These are phyloP conservation scores for Cryptus armator DNA, from an alignment of 2,888 invertebrate species.

Conservation along the genomic window DNA sequence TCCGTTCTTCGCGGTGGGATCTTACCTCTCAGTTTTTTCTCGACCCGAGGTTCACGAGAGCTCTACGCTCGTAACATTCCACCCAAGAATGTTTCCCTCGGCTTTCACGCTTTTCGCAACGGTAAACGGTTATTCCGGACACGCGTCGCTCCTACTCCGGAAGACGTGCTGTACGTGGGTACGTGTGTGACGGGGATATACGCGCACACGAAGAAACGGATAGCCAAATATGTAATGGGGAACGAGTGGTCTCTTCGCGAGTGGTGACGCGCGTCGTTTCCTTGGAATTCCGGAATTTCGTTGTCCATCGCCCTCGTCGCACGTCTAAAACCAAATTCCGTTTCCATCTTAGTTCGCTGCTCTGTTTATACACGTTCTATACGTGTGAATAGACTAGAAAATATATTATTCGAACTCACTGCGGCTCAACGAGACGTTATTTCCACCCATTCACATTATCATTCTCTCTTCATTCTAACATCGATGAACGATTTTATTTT, in stretches of 20 bases:
- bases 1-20: slow-evolving; percentile 70
- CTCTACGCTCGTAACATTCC: slow-evolving; percentile 71
- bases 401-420: slow-evolving; percentile 40
- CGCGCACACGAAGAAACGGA: not conserved
- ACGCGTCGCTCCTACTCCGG: slow-evolving; percentile 59
- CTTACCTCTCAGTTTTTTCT: slow-evolving; percentile 74
- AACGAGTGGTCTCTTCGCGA: not conserved
- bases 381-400: slow-evolving; percentile 19
- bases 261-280: slow-evolving; percentile 70
- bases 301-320: slow-evolving; percentile 30
- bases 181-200: slow-evolving; percentile 10
- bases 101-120: slow-evolving; percentile 18
- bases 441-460: too few species aligned
- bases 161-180: slow-evolving; percentile 57
- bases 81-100: slow-evolving; percentile 14
- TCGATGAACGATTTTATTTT: too few species aligned
- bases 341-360: slow-evolving; percentile 46
- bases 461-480: not conserved
- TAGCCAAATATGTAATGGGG: not conserved
- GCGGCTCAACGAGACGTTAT: slow-evolving; percentile 22
- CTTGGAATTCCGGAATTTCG: slow-evolving; percentile 70
- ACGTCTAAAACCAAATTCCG: slow-evolving; percentile 55
- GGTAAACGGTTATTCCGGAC: slow-evolving; percentile 66
- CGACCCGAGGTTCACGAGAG: slow-evolving; percentile 74
- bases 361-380: slow-evolving; percentile 39